phyloP scores from a whole-genome alignment of 1,140 invertebrate species.

The Alviniconcha marisindica region DNA sequence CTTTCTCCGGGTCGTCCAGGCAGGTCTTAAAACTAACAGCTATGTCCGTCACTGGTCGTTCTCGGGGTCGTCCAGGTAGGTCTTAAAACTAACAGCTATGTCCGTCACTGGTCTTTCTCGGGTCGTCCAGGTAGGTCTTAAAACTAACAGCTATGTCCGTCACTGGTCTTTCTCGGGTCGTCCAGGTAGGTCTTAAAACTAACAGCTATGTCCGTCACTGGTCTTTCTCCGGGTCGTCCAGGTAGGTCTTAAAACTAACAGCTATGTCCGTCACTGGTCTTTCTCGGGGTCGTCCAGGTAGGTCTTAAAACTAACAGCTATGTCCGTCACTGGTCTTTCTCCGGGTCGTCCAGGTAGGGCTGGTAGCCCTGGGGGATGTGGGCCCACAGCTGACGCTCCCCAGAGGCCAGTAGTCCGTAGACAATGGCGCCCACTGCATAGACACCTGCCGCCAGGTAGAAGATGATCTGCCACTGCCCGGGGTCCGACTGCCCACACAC shows the following conservation, averaged over 20 bases:
- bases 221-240: slow-evolving; percentile 11
- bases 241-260: no score
- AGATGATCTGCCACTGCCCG: slow-evolving; percentile 74
- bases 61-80: no score
- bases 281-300: slow-evolving; percentile 96
- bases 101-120: no score
- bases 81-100: no score
- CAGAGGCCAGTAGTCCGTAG: slow-evolving; percentile 70
- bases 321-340: slow-evolving; percentile 28
- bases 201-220: neutral
- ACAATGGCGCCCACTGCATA: slow-evolving; percentile 72
- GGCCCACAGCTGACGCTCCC: slow-evolving; percentile 70
- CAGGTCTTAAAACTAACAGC: no score
- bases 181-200: no score
- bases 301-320: slow-evolving; percentile 90
- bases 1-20: no score
- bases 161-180: no score
- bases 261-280: slow-evolving; percentile 96
- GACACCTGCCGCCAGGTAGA: slow-evolving; percentile 72
- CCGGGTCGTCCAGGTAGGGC: slow-evolving; percentile 62
- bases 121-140: no score
- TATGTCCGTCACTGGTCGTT: no score
- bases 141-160: no score
- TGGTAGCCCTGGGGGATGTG: slow-evolving; percentile 66
- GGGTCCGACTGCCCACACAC: slow-evolving; percentile 51